phyloP scores from a whole-genome alignment of 2,888 invertebrate species.

The Scrobipalpa costella region DNA sequence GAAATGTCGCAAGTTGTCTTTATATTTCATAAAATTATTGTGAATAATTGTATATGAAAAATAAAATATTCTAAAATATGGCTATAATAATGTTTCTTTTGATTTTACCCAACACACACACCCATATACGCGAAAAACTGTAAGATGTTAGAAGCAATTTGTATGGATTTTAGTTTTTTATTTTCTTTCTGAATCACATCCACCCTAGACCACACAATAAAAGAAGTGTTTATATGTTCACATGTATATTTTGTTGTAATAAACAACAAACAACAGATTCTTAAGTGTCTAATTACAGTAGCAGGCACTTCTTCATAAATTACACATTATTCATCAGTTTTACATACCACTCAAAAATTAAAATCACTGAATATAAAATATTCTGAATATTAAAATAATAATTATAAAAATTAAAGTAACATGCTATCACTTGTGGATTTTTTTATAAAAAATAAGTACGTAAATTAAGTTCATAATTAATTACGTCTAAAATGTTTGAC shows the following conservation, averaged over 20 bases:
- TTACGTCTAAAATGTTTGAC: slow-evolving; percentile 31
- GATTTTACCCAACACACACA: too few relatives aligned
- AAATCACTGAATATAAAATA: slow-evolving; percentile 48
- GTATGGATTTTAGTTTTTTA: too few relatives aligned
- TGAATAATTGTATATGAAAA: slow-evolving; percentile 8
- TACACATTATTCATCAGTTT: slow-evolving; percentile 28
- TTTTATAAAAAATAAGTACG: slow-evolving; percentile 21
- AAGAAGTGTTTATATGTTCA: slow-evolving; percentile 37
- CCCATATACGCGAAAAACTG: too few relatives aligned
- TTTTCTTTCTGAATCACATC: too few relatives aligned
- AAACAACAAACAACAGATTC: slow-evolving; percentile 60
- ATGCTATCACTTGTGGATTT: slow-evolving; percentile 24
- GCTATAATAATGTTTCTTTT: background rate
- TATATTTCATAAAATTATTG: slow-evolving; percentile 1
- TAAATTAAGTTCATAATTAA: slow-evolving; percentile 44
- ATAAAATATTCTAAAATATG: background rate
- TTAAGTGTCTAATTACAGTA: slow-evolving; percentile 47
- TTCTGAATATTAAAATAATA: slow-evolving; percentile 37
- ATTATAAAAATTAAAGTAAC: slow-evolving; percentile 40
- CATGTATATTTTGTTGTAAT: slow-evolving; percentile 59
- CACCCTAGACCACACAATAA: too few relatives aligned
- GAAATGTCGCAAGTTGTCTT: slow-evolving; percentile 6
- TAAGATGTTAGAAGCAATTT: too few relatives aligned
- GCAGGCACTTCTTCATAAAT: slow-evolving; percentile 52
- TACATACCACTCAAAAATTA: slow-evolving; percentile 54